These are phyloP conservation scores for Palythoa caribaeorum DNA, from an alignment of 92 coral and sea anemone genomes.

Conservation along the genomic window DNA sequence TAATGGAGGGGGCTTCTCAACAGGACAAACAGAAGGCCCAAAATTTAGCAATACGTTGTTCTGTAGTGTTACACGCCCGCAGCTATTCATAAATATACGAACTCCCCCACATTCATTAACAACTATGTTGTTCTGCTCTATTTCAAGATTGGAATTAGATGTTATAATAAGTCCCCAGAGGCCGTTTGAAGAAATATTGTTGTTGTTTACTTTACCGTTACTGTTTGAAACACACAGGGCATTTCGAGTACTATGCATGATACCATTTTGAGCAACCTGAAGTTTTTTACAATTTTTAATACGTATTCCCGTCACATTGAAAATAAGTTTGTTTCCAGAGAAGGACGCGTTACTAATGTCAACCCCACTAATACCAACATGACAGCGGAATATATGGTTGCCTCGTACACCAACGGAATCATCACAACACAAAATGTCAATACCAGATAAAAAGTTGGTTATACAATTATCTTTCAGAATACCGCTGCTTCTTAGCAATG, in stretches of 20 bases:
- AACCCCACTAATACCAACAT: too few species aligned
- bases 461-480: not conserved
- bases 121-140: not conserved
- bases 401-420: not conserved
- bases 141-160: not conserved
- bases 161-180: conserved; percentile 28
- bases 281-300: not conserved
- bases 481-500: not conserved
- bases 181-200: not conserved
- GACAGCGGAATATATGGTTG: not conserved
- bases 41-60: not conserved
- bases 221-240: not conserved
- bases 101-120: conserved; percentile 19
- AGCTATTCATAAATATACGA: conserved; percentile 6
- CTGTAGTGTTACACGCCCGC: conserved; percentile 26
- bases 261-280: not conserved
- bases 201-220: not conserved
- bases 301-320: not conserved
- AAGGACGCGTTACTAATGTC: not conserved
- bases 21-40: conserved; percentile 14
- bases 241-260: not conserved
- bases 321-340: too few species aligned
- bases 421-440: not conserved
- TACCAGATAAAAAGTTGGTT: not conserved
- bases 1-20: not conserved